Base-by-base conservation (phyloP, 64 coral and sea anemone genomes). In the Astreopora myriophthalma region DNA sequence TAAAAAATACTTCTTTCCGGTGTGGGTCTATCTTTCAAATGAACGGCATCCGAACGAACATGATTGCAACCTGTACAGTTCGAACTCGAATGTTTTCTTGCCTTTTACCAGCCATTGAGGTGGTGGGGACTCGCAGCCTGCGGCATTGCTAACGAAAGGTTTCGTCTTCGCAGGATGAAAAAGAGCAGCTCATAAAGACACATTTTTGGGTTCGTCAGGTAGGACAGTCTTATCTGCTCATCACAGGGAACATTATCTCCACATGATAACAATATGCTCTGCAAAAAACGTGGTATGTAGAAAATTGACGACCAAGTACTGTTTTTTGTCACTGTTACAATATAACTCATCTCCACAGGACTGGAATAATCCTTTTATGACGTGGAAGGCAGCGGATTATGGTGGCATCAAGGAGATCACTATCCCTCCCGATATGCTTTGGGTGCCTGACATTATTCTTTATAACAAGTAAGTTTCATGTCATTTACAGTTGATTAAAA, bases 401-500 rank as follows among this genome's bases (percentile, higher is more conserved):
- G 92, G 75, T 8, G 84, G 84, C 7, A 63, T 84, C 55, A 89
- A 80, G 52, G 76, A 82, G n/a, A 89, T 94, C 13, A 84, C 46
- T 66, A 80, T 94, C 23, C 78, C 86, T 89, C 69, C 92, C 25
- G 77, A 84, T 24, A 94, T 89, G 87, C 34, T 94, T 17, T 94
- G 92, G 92, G 86, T 94, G 14, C 92, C 92, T 24, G 92, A 94
- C 63, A 64, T 94, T 26, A 85, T 94, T 74, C 79, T 94, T 29
- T 94, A 94, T 85, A 94, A 94, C 92, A 94, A 88, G 92, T 94
- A 88, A 58, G 85, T 52, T 52, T n/a, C n/a, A n/a, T n/a, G n/a
- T 34, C 31, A 5, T 35, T 27, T 48, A 17, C 17, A 40, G 28
- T 26, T 26, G 9, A 10, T 25, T 68, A 24, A 3, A 9, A 68